Base-by-base conservation (phyloP, 2,888 invertebrate genomes). In the Mythimna lalbum region DNA sequence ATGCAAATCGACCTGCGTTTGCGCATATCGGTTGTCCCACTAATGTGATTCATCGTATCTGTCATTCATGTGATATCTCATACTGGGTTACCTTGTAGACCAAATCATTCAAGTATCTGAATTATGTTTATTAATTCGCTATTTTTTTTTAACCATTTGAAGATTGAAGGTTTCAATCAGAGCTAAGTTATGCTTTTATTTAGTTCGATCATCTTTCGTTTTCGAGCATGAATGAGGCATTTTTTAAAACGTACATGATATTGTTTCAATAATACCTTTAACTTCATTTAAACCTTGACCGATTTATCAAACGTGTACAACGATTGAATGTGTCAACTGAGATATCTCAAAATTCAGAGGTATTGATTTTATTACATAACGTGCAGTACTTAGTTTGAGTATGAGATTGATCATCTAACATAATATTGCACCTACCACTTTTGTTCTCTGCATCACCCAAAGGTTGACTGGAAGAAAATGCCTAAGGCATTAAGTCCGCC, bases 1-100 rank as follows among this genome's bases (percentile, higher is more conserved):
- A 68, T 78, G 70, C 57, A 72, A 73, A 73, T 78, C 59, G 63
- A 31, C 43, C 14, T 70, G 86, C 84, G 84, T 61, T 31, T 55
- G 84, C 79, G 84, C 76, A 68, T 57, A 49, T 50, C 27, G 71
- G 59, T 72, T 73, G 60, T 76, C 63, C 49, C 55, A 71, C 60
- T 75, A 73, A 53, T 66, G 59, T 79, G 73, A 73, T 69, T 76
- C 72, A 74, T 68, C n/a, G 21, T 33, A 43, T 31, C 66, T 56
- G 67, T 64, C 66, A 69, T 71, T 75, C 59, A 60, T 68, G 49
- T 62, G 76, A 69, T 72, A 52, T 56, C 33, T 27, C 10, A 23
- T 56, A 60, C 70, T 57, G 23, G 63, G 63, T 81, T 76, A 36
- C 77, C 81, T 76, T 80, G 80, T 31, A 17, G 65, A 14, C n/a